Evolutionary conservation across 1,140 invertebrate genomes (phyloP).

Genomic region (Drosophila littoralis): DNA sequence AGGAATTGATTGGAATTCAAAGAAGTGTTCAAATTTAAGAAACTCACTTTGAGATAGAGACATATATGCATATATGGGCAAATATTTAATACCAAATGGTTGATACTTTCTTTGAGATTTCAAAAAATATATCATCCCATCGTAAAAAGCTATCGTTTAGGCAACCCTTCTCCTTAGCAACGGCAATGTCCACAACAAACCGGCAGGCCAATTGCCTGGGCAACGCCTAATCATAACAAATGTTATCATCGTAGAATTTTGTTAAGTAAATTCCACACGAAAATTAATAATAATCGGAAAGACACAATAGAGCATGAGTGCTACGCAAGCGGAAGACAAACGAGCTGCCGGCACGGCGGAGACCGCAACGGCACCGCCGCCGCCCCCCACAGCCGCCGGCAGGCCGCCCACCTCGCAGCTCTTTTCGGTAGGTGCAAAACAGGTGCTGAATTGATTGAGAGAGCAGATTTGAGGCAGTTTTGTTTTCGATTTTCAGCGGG

Average conservation of each 20-base stretch:
- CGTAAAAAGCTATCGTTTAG: neutral
- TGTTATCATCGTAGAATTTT: neutral
- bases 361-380: slow-evolving; percentile 36
- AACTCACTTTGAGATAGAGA: too few species aligned
- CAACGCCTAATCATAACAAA: slow-evolving; percentile 35
- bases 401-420: slow-evolving; percentile 77
- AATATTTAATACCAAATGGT: too few species aligned
- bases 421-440: slow-evolving; percentile 60
- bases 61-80: too few species aligned
- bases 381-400: slow-evolving; percentile 73
- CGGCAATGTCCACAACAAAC: slow-evolving; percentile 3
- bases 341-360: neutral
- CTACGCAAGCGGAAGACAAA: slow-evolving; percentile 13
- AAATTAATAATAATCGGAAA: neutral
- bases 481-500: slow-evolving; percentile 44
- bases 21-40: too few species aligned
- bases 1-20: too few species aligned
- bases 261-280: neutral
- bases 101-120: too few species aligned
- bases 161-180: slow-evolving; percentile 2
- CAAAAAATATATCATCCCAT: neutral
- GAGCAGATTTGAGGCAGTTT: too few species aligned
- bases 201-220: slow-evolving; percentile 4
- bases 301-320: slow-evolving; percentile 25
- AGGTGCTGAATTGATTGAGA: neutral